These are phyloP conservation scores for Anisognathus igniventris DNA, from an alignment of 2,797 vertebrate species.

Conservation along the genomic window DNA sequence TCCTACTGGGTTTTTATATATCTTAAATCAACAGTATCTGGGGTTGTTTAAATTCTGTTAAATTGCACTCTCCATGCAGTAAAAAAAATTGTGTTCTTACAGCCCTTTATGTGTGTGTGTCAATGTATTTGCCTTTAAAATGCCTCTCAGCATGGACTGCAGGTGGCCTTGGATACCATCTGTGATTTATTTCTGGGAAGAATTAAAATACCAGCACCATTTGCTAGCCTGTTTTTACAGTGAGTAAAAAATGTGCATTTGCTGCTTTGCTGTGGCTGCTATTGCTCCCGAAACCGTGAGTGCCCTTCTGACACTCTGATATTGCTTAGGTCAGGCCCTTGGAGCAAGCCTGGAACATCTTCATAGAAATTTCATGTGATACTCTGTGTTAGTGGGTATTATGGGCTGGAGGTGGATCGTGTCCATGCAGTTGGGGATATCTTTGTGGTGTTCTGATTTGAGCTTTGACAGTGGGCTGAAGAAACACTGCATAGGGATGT, in stretches of 20 bases:
- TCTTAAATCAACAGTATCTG: slow-evolving; percentile 43
- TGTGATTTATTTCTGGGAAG: slow-evolving; percentile 66
- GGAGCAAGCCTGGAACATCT: background rate
- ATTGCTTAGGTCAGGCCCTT: background rate
- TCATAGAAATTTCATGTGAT: background rate
- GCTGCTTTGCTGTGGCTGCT: background rate
- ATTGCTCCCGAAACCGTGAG: accelerated
- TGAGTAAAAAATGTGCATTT: background rate
- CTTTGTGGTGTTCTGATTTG: background rate
- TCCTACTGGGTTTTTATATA: slow-evolving; percentile 46
- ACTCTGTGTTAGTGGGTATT: background rate
- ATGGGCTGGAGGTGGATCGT: background rate
- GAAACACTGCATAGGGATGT: accelerated
- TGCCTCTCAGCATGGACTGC: slow-evolving; percentile 45
- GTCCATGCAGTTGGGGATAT: background rate
- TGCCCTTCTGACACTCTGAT: background rate
- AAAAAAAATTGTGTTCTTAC: slow-evolving; percentile 30
- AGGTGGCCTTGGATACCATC: slow-evolving; percentile 67
- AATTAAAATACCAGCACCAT: slow-evolving; percentile 64
- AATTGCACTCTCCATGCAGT: slow-evolving; percentile 42
- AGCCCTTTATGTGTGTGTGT: slow-evolving; percentile 13
- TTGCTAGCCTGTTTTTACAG: slow-evolving; percentile 60
- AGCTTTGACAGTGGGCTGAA: background rate
- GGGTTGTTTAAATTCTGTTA: slow-evolving; percentile 57
- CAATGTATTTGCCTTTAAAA: slow-evolving; percentile 40